phyloP scores from a whole-genome alignment of 2,888 invertebrate genomes.

The Oegoconia quadripuncta region DNA sequence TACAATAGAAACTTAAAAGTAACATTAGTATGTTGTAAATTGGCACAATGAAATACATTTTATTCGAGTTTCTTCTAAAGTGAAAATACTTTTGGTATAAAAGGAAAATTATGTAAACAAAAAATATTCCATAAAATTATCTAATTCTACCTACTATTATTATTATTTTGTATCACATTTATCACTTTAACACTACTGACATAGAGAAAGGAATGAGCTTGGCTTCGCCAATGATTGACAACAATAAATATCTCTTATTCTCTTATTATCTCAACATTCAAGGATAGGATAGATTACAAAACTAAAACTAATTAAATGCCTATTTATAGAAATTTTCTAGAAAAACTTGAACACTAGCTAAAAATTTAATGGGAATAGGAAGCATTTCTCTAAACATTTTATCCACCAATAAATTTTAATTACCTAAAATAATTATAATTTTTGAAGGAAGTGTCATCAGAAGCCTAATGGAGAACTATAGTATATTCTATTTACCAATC shows the following conservation, averaged over 20 bases:
- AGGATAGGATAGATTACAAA: slow-evolving; percentile 4
- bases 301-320: slow-evolving; percentile 1
- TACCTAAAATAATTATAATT: too few relatives aligned
- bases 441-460: too few relatives aligned
- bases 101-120: slow-evolving; percentile 9
- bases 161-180: slow-evolving; percentile 54
- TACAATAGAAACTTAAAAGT: slow-evolving; percentile 25
- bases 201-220: slow-evolving; percentile 35
- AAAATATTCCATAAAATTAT: slow-evolving; percentile 2
- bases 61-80: slow-evolving; percentile 29
- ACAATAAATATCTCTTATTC: slow-evolving; percentile 3
- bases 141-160: neutral
- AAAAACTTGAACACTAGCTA: too few relatives aligned
- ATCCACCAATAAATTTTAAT: too few relatives aligned
- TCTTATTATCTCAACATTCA: slow-evolving; percentile 9
- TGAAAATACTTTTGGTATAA: slow-evolving; percentile 22
- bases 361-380: too few relatives aligned
- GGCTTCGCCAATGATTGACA: slow-evolving; percentile 22
- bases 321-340: too few relatives aligned
- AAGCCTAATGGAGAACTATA: too few relatives aligned
- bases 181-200: slow-evolving; percentile 41
- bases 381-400: too few relatives aligned
- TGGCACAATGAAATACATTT: slow-evolving; percentile 46
- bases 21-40: slow-evolving; percentile 34
- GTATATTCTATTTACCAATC: too few relatives aligned